Conservation (phyloP, 2,888 invertebrate species). For the Luperina nickerlii region DNA sequence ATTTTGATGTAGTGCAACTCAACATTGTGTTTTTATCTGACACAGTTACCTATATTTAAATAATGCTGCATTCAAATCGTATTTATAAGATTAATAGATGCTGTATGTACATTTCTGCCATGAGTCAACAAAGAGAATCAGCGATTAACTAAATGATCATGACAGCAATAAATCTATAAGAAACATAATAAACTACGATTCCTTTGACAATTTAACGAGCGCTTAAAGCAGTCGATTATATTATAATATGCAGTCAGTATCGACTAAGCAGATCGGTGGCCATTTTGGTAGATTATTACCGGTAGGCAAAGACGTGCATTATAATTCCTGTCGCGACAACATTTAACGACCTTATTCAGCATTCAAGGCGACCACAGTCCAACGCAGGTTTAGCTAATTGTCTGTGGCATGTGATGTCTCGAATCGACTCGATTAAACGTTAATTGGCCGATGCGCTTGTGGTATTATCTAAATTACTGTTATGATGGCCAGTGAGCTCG, state of each 20-base stretch:
- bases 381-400: constrained; percentile 52
- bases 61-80: background rate
- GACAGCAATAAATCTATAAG: constrained; percentile 43
- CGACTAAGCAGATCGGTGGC: constrained; percentile 29
- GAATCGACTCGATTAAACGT: constrained; percentile 30
- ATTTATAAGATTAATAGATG: background rate
- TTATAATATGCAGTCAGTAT: constrained; percentile 41
- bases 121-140: constrained; percentile 17
- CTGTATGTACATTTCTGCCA: background rate
- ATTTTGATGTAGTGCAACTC: background rate
- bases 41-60: background rate
- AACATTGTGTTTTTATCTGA: constrained; percentile 3
- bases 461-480: constrained; percentile 46
- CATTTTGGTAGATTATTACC: constrained; percentile 54
- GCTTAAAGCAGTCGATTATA: constrained; percentile 43
- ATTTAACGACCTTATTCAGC: constrained; percentile 77
- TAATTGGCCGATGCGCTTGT: constrained; percentile 33
- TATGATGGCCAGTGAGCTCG: background rate
- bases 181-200: constrained; percentile 30
- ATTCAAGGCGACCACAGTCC: constrained; percentile 74
- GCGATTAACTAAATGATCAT: constrained; percentile 32
- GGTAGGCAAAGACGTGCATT: constrained; percentile 54
- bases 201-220: constrained; percentile 52
- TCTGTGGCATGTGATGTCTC: constrained; percentile 48
- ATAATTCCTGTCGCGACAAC: constrained; percentile 73